phyloP scores from a whole-genome alignment of 2,797 vertebrate genomes.

The Antrozous pallidus region DNA sequence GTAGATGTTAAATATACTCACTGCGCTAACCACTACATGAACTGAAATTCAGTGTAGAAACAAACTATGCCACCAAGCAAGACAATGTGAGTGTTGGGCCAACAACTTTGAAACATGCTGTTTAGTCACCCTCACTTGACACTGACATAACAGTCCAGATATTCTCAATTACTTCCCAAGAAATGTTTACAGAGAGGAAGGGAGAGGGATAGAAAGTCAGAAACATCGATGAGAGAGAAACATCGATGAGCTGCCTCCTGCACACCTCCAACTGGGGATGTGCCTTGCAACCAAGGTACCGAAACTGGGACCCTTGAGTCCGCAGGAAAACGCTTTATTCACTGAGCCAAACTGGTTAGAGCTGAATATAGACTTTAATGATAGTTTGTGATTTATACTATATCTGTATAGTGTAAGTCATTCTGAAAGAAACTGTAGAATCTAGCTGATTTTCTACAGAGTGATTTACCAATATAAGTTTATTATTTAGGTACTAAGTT shows the following conservation, averaged over 20 bases:
- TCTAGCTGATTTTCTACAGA: neutral
- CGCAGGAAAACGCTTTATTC: too few species aligned
- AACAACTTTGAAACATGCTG: neutral
- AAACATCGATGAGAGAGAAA: too few species aligned
- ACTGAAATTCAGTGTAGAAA: neutral
- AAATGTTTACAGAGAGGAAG: neutral
- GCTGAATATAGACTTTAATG: neutral
- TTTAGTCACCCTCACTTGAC: neutral
- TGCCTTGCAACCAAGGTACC: too few species aligned
- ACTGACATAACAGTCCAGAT: neutral
- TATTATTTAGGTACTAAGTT: slow-evolving; percentile 43
- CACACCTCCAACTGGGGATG: too few species aligned
- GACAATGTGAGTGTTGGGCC: neutral
- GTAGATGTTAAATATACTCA: neutral
- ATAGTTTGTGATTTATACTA: neutral
- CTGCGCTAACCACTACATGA: neutral
- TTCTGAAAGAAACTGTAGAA: neutral
- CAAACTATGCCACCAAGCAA: neutral
- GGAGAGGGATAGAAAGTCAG: too few species aligned
- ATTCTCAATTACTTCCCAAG: neutral
- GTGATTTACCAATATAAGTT: slow-evolving; percentile 38
- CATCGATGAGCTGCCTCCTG: too few species aligned
- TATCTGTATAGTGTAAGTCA: neutral
- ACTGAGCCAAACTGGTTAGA: too few species aligned
- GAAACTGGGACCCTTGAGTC: too few species aligned